Base-by-base conservation (phyloP, 2,888 invertebrate species). In the Aspidiotus rigidus region DNA sequence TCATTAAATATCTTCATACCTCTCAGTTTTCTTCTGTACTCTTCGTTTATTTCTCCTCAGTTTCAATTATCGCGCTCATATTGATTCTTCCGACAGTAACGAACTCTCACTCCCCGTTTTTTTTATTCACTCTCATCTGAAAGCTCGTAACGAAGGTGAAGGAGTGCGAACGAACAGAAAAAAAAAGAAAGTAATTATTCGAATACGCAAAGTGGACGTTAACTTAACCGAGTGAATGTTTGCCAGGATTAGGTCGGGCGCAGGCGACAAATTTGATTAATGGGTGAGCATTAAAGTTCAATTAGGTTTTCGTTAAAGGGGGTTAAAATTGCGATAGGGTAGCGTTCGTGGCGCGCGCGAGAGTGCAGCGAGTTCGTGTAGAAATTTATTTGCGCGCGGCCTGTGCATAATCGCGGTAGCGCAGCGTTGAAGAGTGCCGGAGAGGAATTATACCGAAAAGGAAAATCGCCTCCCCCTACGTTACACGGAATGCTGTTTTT, bases 211-310 rank as follows among this genome's bases (percentile, higher is more conserved):
- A 49, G 49, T 49, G 49, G 49, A 49, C 49, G 49, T n/a, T n/a
- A 49, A 49, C 49, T 49, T 13, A 49, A 49, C 49, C 49, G n/a
- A 49, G 49, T 49, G n/a, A 49, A 49, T 49, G 49, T 49, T 49
- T 49, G 49, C 49, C 49, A 11, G 67, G 67, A 67, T 67, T 67
- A 67, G 57, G 60, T 67, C 60, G 44, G 60, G 60, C 59, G 40
- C 60, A 57, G 59, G 49, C 42, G 67, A 67, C 67, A 67, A 67
- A 67, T 72, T 72, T 72, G 72, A 72, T 72, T 72, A 71, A 70
- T 69, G 72, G 72, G 62, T 57, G 57, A 64, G 73, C 74, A 74
- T 74, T 74, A 74, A 74, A 74, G 74, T 74, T 73, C 74, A 74
- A 74, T 74, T 74, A 74, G 73, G 72, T 67, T 42, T 67, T 28